Conservation (phyloP, 2,797 vertebrate species). For the Alosa sapidissima region DNA sequence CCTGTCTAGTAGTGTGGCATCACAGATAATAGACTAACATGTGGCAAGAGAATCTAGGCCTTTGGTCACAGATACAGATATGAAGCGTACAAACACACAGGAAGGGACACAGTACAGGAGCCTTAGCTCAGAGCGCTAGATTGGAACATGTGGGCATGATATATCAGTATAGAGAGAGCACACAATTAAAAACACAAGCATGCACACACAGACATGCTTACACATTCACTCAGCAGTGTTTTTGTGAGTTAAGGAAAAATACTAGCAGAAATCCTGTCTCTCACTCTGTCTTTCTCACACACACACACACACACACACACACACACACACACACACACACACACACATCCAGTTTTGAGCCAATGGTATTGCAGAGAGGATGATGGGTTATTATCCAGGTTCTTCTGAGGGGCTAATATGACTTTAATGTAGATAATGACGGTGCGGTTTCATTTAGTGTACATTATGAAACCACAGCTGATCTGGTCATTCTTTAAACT, state of each 20-base stretch:
- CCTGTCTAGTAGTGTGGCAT: no score
- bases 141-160: not conserved
- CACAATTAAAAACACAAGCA: not conserved
- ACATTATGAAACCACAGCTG: conserved; percentile 64
- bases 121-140: not conserved
- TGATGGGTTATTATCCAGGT: conserved; percentile 47
- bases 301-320: not conserved
- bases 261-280: no score
- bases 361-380: not conserved
- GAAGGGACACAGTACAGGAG: no score
- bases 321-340: not conserved
- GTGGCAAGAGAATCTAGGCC: no score
- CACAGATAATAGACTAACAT: no score
- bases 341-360: not conserved
- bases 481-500: conserved; percentile 62
- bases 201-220: not conserved
- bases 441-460: conserved; percentile 58
- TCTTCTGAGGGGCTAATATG: conserved; percentile 49
- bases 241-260: no score
- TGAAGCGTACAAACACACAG: no score
- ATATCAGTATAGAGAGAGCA: not conserved
- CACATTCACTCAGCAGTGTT: not conserved
- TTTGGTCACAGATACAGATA: no score
- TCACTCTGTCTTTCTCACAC: no score
- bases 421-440: conserved; percentile 57